Evolutionary conservation across 2,888 invertebrate species (phyloP).

Genomic region (Epiblema foenella): DNA sequence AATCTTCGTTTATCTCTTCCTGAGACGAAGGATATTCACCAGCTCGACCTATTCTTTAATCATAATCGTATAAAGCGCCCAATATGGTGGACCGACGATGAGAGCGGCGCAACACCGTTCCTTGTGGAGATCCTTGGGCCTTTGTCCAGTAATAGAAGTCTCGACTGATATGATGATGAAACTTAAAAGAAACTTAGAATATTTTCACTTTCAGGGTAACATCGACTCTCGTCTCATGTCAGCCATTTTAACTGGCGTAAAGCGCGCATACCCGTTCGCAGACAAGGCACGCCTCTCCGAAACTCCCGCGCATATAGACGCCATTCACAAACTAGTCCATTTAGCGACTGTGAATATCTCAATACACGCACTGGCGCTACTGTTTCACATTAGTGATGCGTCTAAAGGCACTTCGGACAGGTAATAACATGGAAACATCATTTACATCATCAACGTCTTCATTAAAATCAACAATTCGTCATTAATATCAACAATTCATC

Average conservation of each 20-base stretch:
- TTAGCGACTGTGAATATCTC: constrained; percentile 87
- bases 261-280: constrained; percentile 93
- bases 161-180: too few species aligned
- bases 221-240: constrained; percentile 92
- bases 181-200: too few species aligned
- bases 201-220: constrained; percentile 87
- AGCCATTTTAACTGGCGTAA: constrained; percentile 91
- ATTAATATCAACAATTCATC: background rate
- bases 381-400: constrained; percentile 82
- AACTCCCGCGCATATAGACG: constrained; percentile 87
- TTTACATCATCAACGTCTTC: too few species aligned
- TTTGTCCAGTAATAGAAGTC: too few species aligned
- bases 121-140: too few species aligned
- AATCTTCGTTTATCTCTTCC: too few species aligned
- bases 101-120: too few species aligned
- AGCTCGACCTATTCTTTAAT: too few species aligned
- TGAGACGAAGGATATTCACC: too few species aligned
- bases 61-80: too few species aligned
- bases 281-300: constrained; percentile 84
- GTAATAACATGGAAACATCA: constrained; percentile 60
- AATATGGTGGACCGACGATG: too few species aligned
- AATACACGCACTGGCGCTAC: constrained; percentile 81
- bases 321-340: constrained; percentile 91
- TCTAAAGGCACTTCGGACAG: constrained; percentile 82
- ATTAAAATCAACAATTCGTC: background rate